A percentile compares a stretch with the other conserved stretches of the same genome.
phyloP scores from a whole-genome alignment of 2,113 vertebrate species.

The Corythornis vintsioides region DNA sequence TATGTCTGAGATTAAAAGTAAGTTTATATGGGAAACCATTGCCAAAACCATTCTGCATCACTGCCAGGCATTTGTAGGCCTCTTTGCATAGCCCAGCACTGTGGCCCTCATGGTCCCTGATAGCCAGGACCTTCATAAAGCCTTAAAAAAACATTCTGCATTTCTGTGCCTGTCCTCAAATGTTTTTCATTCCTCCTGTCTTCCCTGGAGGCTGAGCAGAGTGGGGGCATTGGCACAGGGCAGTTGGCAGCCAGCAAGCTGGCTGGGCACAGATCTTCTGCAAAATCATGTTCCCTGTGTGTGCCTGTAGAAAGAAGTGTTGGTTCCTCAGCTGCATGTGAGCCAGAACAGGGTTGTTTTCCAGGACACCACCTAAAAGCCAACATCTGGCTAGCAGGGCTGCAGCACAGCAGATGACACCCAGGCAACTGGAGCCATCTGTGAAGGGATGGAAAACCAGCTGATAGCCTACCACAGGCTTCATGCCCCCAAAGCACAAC shows the following conservation, averaged over 20 bases:
- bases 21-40: neutral
- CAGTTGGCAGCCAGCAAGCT: neutral
- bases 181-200: neutral
- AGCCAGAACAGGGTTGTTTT: neutral
- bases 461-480: neutral
- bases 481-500: neutral
- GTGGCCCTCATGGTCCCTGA: neutral
- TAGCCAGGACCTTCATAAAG: neutral
- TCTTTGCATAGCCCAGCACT: neutral
- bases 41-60: neutral
- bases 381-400: neutral
- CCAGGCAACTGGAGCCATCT: neutral
- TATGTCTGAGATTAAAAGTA: neutral
- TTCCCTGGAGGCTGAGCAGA: neutral
- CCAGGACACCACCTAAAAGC: neutral
- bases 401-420: neutral
- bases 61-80: neutral
- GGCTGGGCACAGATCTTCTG: neutral
- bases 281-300: neutral
- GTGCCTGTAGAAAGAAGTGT: accelerated
- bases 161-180: neutral
- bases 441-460: neutral
- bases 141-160: neutral
- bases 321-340: neutral
- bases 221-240: neutral